Percentiles rank a stretch among this genome's conserved stretches.
Conservation (phyloP, 1,140 invertebrate species). For the Calephelis nemesis region DNA sequence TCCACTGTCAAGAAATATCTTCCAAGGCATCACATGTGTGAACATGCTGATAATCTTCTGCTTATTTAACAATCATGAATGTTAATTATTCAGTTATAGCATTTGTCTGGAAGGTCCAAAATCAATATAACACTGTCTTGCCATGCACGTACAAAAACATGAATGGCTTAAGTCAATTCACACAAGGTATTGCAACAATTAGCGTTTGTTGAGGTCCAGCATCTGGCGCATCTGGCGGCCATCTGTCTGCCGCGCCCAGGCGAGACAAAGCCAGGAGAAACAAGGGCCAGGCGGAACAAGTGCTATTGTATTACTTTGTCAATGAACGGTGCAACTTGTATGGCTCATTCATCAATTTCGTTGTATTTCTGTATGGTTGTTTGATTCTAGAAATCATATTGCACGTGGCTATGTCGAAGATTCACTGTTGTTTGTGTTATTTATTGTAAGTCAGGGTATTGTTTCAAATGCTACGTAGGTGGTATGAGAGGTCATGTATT, state of each 20-base stretch:
- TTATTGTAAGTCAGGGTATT: neutral
- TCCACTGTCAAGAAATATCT: too few species aligned
- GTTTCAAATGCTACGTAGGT: too few species aligned
- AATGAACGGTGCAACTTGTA: slow-evolving; percentile 3
- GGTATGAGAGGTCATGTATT: too few species aligned
- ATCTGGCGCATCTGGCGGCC: slow-evolving; percentile 3
- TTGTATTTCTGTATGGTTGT: neutral
- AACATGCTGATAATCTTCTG: neutral
- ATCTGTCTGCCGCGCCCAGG: slow-evolving; percentile 1
- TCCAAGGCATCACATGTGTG: too few species aligned
- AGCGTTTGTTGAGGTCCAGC: slow-evolving; percentile 5
- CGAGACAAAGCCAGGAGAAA: neutral
- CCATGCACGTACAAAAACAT: neutral
- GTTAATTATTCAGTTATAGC: neutral
- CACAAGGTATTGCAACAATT: slow-evolving; percentile 4
- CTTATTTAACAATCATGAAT: too few species aligned
- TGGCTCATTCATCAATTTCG: slow-evolving; percentile 6
- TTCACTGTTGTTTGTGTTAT: neutral
- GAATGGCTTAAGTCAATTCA: neutral
- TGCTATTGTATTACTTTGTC: slow-evolving; percentile 13
- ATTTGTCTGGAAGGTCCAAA: neutral
- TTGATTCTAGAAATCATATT: neutral
- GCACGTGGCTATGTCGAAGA: neutral
- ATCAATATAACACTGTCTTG: neutral
- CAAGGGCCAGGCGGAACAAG: neutral